Evolutionary conservation across 2,113 vertebrate species (phyloP), one percentile per base, ranked within the genome.

Genomic region (Semnornis frantzii): DNA sequence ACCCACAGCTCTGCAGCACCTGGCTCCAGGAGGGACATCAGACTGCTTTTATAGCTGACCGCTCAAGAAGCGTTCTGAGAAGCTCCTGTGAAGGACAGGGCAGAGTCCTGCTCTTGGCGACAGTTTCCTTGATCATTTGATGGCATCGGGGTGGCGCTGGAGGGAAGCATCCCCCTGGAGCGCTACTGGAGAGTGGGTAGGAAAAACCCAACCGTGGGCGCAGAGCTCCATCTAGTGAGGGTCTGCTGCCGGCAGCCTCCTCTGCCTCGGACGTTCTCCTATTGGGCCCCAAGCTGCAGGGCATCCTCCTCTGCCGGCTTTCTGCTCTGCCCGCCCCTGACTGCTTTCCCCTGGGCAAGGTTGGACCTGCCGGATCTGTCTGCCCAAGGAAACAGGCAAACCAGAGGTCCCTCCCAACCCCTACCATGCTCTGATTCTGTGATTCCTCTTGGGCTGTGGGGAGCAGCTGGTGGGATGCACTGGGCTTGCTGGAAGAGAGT

Each of bases 21-120:
- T 0, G 2, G 37, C 10, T 30, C 17, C 2, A 2, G 57, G 16
- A 15, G 13, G 10, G 8, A 8, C 25, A 13, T 37, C 15, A 10
- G 0, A 7, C 0, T 12, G 52, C 9, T 0, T 3, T 30, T 19
- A 1, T 25, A n/a, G 69, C 14, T 1, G 8, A 58, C 21, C 9
- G 2, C 10, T 3, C 25, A 9, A 12, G 28, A 28, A 30, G 23
- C 0, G 0, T 16, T 75, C 27, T 50, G 3, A 1, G 4, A 3
- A 5, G 4, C 0, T 21, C 8, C 59, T 57, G 21, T 12, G 65
- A 44, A 59, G 44, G 24, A 4, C 5, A 2, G 12, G 52, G 24
- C 46, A 7, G 37, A 12, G n/a, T 11, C 15, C 8, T 19, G 63
- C 64, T 31, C 58, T 34, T 11, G 2, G 52, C 14, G 58, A 3